These are phyloP conservation scores for Cydia strobilella DNA, from an alignment of 1,140 invertebrate species.

Conservation along the genomic window DNA sequence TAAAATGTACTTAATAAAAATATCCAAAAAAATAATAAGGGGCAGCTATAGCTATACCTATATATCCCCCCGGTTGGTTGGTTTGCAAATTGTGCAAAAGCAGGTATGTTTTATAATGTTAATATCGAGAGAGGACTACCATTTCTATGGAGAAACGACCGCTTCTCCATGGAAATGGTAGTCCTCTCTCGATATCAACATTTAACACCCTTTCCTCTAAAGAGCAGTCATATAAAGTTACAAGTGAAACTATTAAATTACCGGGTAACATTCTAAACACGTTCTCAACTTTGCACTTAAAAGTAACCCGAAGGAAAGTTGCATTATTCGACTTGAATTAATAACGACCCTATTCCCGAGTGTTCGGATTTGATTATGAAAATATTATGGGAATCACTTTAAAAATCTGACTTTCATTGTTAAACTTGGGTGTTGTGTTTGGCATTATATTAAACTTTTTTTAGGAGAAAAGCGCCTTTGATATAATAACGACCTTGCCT, in stretches of 20 bases:
- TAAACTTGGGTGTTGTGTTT: not conserved
- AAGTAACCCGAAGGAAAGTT: constrained; percentile 5
- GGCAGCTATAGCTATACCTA: too few species aligned
- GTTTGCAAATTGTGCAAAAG: too few species aligned
- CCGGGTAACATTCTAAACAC: constrained; percentile 10
- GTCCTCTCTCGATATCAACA: too few species aligned
- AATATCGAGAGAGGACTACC: too few species aligned
- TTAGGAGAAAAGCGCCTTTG: not conserved
- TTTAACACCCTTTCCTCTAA: too few species aligned
- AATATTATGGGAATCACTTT: not conserved
- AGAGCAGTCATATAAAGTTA: not conserved
- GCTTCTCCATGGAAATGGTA: too few species aligned
- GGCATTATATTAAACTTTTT: not conserved
- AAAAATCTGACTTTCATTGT: constrained; percentile 1
- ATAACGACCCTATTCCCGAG: constrained; percentile 1
- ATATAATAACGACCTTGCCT: too few species aligned
- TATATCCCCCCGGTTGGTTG: too few species aligned
- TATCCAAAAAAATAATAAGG: too few species aligned
- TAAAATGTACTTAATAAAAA: too few species aligned
- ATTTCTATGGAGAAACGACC: too few species aligned
- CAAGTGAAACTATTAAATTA: constrained; percentile 5
- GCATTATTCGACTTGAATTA: constrained; percentile 19
- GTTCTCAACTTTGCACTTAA: constrained; percentile 20
- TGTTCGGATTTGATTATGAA: constrained; percentile 7
- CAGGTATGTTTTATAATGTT: too few species aligned